phyloP scores from a whole-genome alignment of 2,113 vertebrate genomes.

The Otis tarda region DNA sequence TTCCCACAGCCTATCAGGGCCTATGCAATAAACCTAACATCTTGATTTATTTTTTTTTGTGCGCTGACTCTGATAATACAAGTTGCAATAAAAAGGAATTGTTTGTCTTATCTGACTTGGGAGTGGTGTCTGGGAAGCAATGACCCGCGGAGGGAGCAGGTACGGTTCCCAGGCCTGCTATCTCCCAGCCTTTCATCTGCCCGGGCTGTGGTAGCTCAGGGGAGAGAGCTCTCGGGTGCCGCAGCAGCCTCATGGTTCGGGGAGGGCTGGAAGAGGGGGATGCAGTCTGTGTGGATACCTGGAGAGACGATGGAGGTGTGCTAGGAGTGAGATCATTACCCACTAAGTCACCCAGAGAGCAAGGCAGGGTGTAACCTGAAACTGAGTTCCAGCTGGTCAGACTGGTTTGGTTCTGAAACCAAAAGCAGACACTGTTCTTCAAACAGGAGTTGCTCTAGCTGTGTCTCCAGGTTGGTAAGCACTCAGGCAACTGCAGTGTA shows the following conservation, averaged over 20 bases:
- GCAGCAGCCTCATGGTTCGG: background rate
- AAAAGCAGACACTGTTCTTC: background rate
- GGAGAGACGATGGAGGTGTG: background rate
- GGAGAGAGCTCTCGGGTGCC: background rate
- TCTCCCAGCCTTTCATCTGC: background rate
- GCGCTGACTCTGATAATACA: background rate
- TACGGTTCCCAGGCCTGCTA: background rate
- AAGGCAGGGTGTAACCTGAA: slow-evolving; percentile 59
- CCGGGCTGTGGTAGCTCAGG: background rate
- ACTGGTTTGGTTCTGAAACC: slow-evolving; percentile 60
- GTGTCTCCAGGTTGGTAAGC: background rate
- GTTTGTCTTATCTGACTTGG: slow-evolving; percentile 54
- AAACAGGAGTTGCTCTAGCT: background rate
- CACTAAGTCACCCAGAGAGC: slow-evolving; percentile 17
- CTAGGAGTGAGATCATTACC: slow-evolving; percentile 3
- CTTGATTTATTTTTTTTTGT: background rate
- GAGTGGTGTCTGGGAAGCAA: slow-evolving; percentile 24
- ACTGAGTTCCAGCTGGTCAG: slow-evolving; percentile 51
- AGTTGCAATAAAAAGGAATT: slow-evolving; percentile 55
- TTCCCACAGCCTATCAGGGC: background rate
- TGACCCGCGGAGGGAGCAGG: background rate
- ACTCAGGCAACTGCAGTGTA: background rate
- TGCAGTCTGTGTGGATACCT: background rate
- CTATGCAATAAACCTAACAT: background rate
- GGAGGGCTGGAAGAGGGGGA: background rate